Base-by-base conservation (phyloP, 2,888 invertebrate genomes). In the Lucinisca nassula region DNA sequence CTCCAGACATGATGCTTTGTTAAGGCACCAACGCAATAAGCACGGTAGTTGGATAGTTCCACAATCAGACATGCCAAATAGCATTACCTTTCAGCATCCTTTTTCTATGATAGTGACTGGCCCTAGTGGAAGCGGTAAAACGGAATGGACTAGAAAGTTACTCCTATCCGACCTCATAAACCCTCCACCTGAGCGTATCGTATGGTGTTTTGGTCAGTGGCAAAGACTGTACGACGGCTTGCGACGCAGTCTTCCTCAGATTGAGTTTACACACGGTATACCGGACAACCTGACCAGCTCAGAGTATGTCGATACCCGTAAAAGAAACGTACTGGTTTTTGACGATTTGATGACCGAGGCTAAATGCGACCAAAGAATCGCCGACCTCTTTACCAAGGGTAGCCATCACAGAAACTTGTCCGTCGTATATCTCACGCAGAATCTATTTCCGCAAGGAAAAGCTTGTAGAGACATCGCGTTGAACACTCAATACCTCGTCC, bases 121-220 rank as follows among this genome's bases (percentile, higher is more conserved):
- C n/a, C n/a, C n/a, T n/a, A n/a, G n/a, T n/a, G n/a, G n/a, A n/a
- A 80, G 75, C 38, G 75, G 75, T 35, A 81, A 81, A 35, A 40
- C 75, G 38, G 40, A 38, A 45, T 58, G 32, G 61, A 81, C 75
- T 2, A 6, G 30, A 40, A 81, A 30, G n/a, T 17, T 81, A n/a
- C 35, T 81, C 3, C 6, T 55, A 14, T 45, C 38, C n/a, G 10
- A 2, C 0, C 51, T 61, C 0, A 61, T 81, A 3, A 10, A 81
- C 12, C 75, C 74, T 2, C 21, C 61, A 10, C 81, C 81, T 21
- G 38, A 81, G 40, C 32, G 77, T 12, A 83, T 83, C 24, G 58
- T 83, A 37, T 83, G 79, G 79, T 78, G 79, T 79, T 84, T 49
- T 37, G 75, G 79, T 32, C 84, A 79, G 37, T 75, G 67, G 58